A percentile compares a stretch with the other conserved stretches of the same genome.
Evolutionary conservation across 2,888 invertebrate genomes (phyloP).

Genomic region (Cephus spinipes): DNA sequence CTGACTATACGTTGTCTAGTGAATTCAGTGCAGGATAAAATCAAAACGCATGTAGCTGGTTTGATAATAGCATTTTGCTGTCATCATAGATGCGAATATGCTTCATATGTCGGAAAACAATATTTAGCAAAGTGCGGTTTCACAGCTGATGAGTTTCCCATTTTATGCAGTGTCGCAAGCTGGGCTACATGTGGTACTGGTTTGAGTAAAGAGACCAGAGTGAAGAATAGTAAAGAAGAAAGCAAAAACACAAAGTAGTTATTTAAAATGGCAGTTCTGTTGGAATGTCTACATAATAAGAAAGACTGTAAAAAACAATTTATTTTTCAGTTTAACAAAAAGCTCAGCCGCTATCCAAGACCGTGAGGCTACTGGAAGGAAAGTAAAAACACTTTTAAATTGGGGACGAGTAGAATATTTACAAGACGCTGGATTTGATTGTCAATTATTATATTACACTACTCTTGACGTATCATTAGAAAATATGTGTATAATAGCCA

Average conservation of each 20-base stretch:
- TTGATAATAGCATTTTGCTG: conserved; percentile 88
- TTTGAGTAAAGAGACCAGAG: conserved; percentile 66
- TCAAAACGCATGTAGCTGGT: conserved; percentile 68
- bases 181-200: conserved; percentile 90
- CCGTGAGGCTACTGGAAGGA: conserved; percentile 75
- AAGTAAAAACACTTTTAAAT: conserved; percentile 83
- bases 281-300: neutral
- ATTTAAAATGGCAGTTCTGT: neutral
- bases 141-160: conserved; percentile 74
- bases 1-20: conserved; percentile 78
- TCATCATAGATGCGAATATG: conserved; percentile 86
- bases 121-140: conserved; percentile 73
- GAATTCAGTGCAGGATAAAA: conserved; percentile 59
- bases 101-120: conserved; percentile 76
- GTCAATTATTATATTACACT: conserved; percentile 76
- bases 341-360: conserved; percentile 52
- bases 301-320: neutral
- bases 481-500: conserved; percentile 82
- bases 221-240: conserved; percentile 10
- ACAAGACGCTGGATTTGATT: conserved; percentile 70
- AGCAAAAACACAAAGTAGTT: conserved; percentile 16
- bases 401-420: conserved; percentile 79
- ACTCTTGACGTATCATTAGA: conserved; percentile 76
- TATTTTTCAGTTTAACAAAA: conserved; percentile 14
- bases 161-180: conserved; percentile 85